phyloP scores from a whole-genome alignment of 2,888 invertebrate species.

The Aphodius sticticus region DNA sequence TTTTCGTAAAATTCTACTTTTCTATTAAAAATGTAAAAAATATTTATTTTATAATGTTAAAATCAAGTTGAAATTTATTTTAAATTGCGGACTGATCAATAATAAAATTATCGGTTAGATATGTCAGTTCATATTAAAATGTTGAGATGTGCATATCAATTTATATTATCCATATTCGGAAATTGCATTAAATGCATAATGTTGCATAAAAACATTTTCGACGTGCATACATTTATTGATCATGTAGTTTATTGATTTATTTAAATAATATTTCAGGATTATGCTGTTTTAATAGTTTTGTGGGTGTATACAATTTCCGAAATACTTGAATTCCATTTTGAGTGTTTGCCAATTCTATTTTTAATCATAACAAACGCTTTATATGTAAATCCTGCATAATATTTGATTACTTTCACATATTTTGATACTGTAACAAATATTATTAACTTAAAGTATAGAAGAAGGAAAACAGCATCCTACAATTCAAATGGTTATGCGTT shows the following conservation, averaged over 20 bases:
- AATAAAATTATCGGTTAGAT: too few species aligned
- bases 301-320: background rate
- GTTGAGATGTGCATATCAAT: too few species aligned
- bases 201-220: background rate
- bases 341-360: background rate
- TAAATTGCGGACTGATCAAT: too few species aligned
- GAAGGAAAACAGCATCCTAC: too few species aligned
- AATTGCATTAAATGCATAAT: background rate
- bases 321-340: background rate
- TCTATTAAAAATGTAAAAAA: too few species aligned
- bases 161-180: background rate
- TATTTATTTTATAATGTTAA: too few species aligned
- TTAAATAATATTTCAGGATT: background rate
- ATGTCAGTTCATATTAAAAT: too few species aligned
- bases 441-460: background rate
- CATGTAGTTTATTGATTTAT: background rate
- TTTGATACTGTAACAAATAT: background rate
- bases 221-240: background rate
- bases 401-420: background rate
- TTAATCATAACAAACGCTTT: background rate
- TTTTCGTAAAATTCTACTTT: too few species aligned
- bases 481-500: too few species aligned
- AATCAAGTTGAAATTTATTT: too few species aligned
- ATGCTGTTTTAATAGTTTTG: background rate
- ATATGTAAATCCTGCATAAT: background rate